A percentile compares a stretch with the other conserved stretches of the same genome.
phyloP scores from a whole-genome alignment of 64 coral and sea anemone species.

The Astreopora myriophthalma region DNA sequence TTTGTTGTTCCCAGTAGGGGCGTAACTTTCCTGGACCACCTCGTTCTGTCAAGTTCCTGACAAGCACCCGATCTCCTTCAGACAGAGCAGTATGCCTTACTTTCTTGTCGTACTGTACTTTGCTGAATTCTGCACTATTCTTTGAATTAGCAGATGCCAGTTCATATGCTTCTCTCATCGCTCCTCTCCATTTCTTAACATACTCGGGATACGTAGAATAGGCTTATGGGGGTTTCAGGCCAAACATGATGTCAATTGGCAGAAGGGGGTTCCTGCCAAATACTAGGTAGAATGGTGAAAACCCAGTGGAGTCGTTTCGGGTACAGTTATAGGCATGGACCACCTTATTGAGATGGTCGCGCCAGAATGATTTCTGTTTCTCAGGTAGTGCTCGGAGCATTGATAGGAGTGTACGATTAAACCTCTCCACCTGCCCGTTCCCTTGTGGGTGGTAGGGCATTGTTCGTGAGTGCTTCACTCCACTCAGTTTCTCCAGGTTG shows the following conservation, averaged over 20 bases:
- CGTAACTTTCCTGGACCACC: too few species aligned
- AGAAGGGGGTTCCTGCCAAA: conserved; percentile 34
- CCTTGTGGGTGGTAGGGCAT: background rate
- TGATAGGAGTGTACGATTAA: background rate
- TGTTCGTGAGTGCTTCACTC: conserved; percentile 1
- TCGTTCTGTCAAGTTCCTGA: too few species aligned
- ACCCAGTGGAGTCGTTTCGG: conserved; percentile 20
- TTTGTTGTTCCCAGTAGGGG: too few species aligned
- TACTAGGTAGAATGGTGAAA: conserved; percentile 20
- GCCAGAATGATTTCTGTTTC: conserved; percentile 12
- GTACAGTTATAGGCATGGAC: conserved; percentile 54
- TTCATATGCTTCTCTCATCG: background rate
- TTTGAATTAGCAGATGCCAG: too few species aligned
- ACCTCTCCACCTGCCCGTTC: conserved; percentile 6
- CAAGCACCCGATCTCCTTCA: too few species aligned
- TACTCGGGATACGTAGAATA: conserved; percentile 12
- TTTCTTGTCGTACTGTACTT: too few species aligned
- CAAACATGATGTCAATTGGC: conserved; percentile 37
- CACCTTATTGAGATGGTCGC: conserved; percentile 35
- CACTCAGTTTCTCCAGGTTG: conserved; percentile 16
- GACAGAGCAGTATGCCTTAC: too few species aligned
- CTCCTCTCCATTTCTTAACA: conserved; percentile 3
- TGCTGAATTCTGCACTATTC: too few species aligned
- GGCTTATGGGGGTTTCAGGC: conserved; percentile 23
- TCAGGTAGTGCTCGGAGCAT: background rate